Evolutionary conservation across 2,888 invertebrate genomes (phyloP).

Genomic region (Malthinus seriepunctatus): DNA sequence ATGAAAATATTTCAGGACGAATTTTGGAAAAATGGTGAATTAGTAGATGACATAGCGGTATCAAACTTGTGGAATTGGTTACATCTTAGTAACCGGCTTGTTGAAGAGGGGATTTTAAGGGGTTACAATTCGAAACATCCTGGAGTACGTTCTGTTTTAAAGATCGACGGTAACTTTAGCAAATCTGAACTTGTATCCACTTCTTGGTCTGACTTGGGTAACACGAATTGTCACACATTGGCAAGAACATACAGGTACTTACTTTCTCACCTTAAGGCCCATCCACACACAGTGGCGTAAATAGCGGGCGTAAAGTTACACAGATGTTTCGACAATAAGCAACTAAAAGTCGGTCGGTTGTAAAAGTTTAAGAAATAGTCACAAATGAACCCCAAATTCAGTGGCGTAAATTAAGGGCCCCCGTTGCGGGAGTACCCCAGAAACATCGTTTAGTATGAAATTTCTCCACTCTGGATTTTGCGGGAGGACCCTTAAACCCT

Average conservation of each 20-base stretch:
- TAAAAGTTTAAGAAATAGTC: no score
- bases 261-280: no score
- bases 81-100: slow-evolving; percentile 69
- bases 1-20: slow-evolving; percentile 61
- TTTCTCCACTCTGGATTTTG: no score
- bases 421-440: no score
- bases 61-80: slow-evolving; percentile 86
- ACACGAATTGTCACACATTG: slow-evolving; percentile 55
- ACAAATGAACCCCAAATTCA: no score
- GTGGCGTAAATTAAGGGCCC: no score
- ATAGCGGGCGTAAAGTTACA: no score
- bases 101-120: slow-evolving; percentile 66
- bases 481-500: no score
- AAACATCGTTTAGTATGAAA: no score
- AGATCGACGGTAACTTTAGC: slow-evolving; percentile 56
- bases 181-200: slow-evolving; percentile 66
- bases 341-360: no score
- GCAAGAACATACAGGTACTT: slow-evolving; percentile 60
- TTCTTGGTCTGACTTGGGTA: slow-evolving; percentile 68
- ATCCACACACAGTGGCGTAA: no score
- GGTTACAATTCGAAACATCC: slow-evolving; percentile 65
- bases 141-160: slow-evolving; percentile 61
- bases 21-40: slow-evolving; percentile 77
- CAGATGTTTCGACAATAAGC: no score
- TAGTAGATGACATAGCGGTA: slow-evolving; percentile 74